Percentiles rank a stretch among this genome's conserved stretches.
phyloP scores from a whole-genome alignment of 2,888 invertebrate species.

The Linyphia triangularis region DNA sequence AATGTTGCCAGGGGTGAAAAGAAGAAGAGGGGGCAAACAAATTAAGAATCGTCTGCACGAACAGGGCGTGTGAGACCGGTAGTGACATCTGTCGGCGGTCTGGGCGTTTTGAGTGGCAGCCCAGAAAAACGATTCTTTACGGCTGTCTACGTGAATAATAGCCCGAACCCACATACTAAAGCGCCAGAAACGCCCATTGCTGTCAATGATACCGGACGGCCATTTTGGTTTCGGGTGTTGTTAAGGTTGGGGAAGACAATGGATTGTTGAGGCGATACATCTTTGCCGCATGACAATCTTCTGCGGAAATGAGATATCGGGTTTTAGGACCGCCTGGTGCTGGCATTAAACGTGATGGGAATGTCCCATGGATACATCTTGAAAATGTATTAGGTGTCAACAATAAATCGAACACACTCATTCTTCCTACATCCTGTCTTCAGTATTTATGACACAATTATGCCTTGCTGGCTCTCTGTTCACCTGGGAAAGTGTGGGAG shows the following conservation, averaged over 20 bases:
- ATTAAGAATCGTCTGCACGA: conserved; percentile 56
- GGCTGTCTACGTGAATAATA: conserved; percentile 71
- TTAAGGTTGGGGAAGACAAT: conserved; percentile 24
- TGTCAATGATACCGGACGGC: conserved; percentile 58
- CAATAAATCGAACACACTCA: not conserved
- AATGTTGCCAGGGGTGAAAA: not conserved
- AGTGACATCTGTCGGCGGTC: conserved; percentile 72
- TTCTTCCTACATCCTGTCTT: not conserved
- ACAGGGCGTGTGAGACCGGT: conserved; percentile 72
- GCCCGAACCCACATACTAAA: conserved; percentile 66
- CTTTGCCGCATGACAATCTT: conserved; percentile 40
- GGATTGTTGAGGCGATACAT: conserved; percentile 7
- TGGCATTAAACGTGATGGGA: conserved; percentile 18
- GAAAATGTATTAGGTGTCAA: conserved; percentile 14
- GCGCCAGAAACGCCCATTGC: conserved; percentile 52
- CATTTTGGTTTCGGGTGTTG: conserved; percentile 4
- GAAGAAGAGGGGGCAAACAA: not conserved
- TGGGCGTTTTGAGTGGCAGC: conserved; percentile 71
- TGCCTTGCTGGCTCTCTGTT: not conserved
- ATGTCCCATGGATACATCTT: conserved; percentile 12
- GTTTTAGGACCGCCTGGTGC: not conserved
- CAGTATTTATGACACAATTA: not conserved
- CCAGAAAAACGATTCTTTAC: conserved; percentile 64
- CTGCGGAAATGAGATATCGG: conserved; percentile 61
- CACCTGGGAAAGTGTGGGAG: not conserved